phyloP scores from a whole-genome alignment of 2,888 invertebrate genomes.

The Lamproptera curius region DNA sequence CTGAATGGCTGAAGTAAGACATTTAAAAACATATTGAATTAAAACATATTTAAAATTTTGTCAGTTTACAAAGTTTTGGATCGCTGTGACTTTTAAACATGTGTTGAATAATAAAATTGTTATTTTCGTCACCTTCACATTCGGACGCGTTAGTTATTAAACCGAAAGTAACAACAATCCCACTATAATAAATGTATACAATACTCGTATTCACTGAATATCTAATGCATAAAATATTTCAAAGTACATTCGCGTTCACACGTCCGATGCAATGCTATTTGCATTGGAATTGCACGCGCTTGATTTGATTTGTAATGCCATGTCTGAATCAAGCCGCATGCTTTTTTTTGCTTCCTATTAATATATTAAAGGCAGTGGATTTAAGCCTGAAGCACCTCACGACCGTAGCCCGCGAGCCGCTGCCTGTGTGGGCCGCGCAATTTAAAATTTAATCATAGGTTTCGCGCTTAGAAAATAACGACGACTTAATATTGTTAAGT shows the following conservation, averaged over 20 bases:
- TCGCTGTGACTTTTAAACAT: no score
- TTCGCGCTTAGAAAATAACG: slow-evolving; percentile 34
- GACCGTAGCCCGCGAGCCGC: slow-evolving; percentile 41
- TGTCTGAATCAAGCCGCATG: background rate
- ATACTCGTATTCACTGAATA: no score
- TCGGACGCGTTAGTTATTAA: no score
- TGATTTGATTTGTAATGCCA: background rate
- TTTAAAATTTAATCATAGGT: slow-evolving; percentile 58
- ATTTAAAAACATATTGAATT: no score
- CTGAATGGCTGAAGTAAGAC: no score
- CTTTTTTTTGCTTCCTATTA: slow-evolving; percentile 15
- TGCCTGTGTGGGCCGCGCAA: slow-evolving; percentile 47
- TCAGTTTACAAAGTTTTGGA: no score
- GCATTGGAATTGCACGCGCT: background rate
- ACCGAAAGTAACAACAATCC: no score
- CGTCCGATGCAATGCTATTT: background rate
- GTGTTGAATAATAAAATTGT: no score
- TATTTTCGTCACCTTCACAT: no score
- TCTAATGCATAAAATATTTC: no score
- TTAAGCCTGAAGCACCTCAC: slow-evolving; percentile 41
- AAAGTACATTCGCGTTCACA: background rate
- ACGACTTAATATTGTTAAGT: slow-evolving; percentile 3
- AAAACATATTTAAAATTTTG: no score
- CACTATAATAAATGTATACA: no score
- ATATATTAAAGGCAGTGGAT: slow-evolving; percentile 33